Evolutionary conservation across 2,888 invertebrate genomes (phyloP).

Genomic region (Nomada goodeniana): DNA sequence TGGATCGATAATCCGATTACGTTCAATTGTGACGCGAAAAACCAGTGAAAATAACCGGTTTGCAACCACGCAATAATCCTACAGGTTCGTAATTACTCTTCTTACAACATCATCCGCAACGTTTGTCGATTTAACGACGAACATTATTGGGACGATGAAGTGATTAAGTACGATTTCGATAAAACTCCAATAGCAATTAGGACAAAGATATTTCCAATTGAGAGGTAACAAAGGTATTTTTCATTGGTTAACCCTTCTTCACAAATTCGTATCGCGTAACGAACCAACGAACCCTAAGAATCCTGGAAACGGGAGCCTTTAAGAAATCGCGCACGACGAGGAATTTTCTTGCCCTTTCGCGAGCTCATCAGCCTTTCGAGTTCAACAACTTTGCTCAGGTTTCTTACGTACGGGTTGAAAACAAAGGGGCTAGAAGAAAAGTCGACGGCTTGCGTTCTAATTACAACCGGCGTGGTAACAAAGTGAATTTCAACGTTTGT

Average conservation of each 20-base stretch:
- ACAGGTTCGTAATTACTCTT: background rate
- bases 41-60: conserved; percentile 20
- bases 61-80: conserved; percentile 11
- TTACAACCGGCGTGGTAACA: conserved; percentile 65
- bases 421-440: conserved; percentile 56
- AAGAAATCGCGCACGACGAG: conserved; percentile 34
- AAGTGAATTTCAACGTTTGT: conserved; percentile 65
- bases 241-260: conserved; percentile 1
- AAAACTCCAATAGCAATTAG: too few relatives aligned
- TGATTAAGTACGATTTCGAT: too few relatives aligned
- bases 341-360: conserved; percentile 46
- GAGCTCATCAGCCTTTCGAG: conserved; percentile 50
- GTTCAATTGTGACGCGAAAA: conserved; percentile 31
- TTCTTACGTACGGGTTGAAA: conserved; percentile 55
- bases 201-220: too few relatives aligned
- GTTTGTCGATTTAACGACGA: background rate
- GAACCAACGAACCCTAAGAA: conserved; percentile 34
- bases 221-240: too few relatives aligned
- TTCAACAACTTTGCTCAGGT: conserved; percentile 48
- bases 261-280: conserved; percentile 14
- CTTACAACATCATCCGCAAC: background rate
- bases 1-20: conserved; percentile 58
- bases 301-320: conserved; percentile 16
- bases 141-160: background rate
- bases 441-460: conserved; percentile 61